Evolutionary conservation across 2,888 invertebrate species (phyloP).

Genomic region (Celastrina argiolus): DNA sequence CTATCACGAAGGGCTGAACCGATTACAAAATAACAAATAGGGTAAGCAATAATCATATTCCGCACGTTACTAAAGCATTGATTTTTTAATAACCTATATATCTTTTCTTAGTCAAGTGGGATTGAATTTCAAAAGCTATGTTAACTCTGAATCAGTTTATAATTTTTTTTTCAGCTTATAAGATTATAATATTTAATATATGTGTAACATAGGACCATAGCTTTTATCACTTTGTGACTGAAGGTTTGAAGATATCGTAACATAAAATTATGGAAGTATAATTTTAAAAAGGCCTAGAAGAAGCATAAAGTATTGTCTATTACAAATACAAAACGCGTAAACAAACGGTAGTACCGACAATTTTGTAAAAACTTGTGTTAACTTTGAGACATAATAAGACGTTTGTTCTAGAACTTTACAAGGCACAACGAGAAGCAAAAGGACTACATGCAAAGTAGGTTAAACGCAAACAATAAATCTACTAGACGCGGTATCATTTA

Average conservation of each 20-base stretch:
- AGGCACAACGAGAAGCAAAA: conserved; percentile 17
- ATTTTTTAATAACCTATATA: too few relatives aligned
- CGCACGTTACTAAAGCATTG: too few relatives aligned
- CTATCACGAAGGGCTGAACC: too few relatives aligned
- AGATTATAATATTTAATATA: not conserved
- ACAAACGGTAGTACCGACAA: not conserved
- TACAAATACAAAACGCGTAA: not conserved
- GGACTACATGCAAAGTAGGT: conserved; percentile 21
- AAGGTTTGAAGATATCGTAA: not conserved
- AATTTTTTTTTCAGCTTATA: too few relatives aligned
- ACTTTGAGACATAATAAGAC: conserved; percentile 47
- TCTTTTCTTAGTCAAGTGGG: too few relatives aligned
- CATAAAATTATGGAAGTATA: not conserved
- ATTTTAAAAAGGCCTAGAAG: not conserved
- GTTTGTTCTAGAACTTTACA: conserved; percentile 25
- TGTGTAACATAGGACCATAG: not conserved
- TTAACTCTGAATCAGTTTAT: too few relatives aligned
- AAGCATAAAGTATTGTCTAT: not conserved
- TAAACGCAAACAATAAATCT: not conserved
- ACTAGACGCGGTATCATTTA: conserved; percentile 3
- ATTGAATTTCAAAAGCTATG: too few relatives aligned
- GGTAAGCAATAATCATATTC: too few relatives aligned
- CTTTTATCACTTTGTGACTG: too few relatives aligned
- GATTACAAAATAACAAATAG: too few relatives aligned
- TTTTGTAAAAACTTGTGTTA: conserved; percentile 20